Evolutionary conservation across 1,140 invertebrate genomes (phyloP).

Genomic region (Limonius californicus): DNA sequence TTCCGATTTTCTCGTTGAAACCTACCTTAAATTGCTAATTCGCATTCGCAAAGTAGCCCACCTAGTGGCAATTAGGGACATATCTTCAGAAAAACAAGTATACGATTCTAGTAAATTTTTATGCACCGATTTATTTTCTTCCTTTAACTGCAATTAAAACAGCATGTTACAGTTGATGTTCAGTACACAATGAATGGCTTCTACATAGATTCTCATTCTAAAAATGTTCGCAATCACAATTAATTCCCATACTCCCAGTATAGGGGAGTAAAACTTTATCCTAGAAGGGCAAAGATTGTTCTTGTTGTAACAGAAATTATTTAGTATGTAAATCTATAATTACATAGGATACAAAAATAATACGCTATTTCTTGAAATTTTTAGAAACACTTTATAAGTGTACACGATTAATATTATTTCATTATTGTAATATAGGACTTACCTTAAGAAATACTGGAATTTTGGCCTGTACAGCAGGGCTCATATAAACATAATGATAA

Average conservation of each 20-base stretch:
- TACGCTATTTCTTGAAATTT: too few species aligned
- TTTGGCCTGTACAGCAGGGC: conserved; percentile 18
- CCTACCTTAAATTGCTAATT: conserved; percentile 13
- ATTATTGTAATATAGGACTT: not conserved
- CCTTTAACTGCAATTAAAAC: conserved; percentile 12
- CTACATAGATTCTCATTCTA: too few species aligned
- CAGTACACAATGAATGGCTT: too few species aligned
- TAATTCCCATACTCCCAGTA: too few species aligned
- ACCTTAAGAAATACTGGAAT: conserved; percentile 22
- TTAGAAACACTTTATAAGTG: not conserved
- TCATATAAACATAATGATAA: conserved; percentile 21
- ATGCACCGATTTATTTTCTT: conserved; percentile 3
- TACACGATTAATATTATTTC: not conserved
- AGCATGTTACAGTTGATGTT: too few species aligned
- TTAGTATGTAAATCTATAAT: too few species aligned
- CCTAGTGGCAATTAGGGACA: not conserved
- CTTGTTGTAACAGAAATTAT: not conserved
- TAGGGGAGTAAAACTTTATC: too few species aligned
- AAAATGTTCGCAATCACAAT: not conserved
- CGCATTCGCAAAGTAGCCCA: not conserved
- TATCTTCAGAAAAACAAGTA: conserved; percentile 18
- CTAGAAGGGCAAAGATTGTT: too few species aligned
- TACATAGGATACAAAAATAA: not conserved
- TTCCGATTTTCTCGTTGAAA: too few species aligned
- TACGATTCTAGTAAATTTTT: conserved; percentile 15